Base-by-base conservation (phyloP, 2,113 vertebrate species). In the Morone saxatilis region DNA sequence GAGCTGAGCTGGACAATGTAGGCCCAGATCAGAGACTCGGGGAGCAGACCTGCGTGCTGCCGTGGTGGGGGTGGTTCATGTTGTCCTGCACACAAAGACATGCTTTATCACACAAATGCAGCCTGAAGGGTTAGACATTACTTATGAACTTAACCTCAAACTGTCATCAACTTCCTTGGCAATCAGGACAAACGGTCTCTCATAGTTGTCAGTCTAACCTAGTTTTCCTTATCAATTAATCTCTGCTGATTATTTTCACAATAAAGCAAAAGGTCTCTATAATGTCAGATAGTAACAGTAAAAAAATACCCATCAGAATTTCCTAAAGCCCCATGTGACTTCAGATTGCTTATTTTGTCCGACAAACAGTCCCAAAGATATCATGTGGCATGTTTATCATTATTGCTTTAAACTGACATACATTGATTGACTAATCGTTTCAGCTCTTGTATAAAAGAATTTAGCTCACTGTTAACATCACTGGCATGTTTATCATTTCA, bases 1-100 rank as follows among this genome's bases (percentile, higher is more conserved):
- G 98, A 99, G 88, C 98, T 99, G 22, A 99, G 95, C 84, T 99
- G 98, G 80, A 99, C 98, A 4, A 99, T 98, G 74, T 99, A 99
- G 1, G 98, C 98, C 98, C 98, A 99, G 89, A 99, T 99, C 73
- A 99, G 96, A 71, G 98, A 99, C 86, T 99, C 98, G 0, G 98
- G 98, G 65, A 99, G 95, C 80, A 99, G 94, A 6, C 98, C 98
- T 0, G 98, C 98, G 11, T 99, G 98, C 90, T 99, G 98, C 78
- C 98, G 96, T 20, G 98, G 98, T 19, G 97, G 94, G 2, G 98
- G 98, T 16, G 97, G 98, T 86, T 99, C 98, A 1, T 98, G 98
- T 80, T 99, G 98, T 62, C 98, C 98, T 99, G 87, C 63, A 76
- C 16, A 80, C 0, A 14, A 16, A 71, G n/a, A 81, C 50, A 71